phyloP scores from a whole-genome alignment of 1,140 invertebrate species.

The Pectinophora gossypiella region DNA sequence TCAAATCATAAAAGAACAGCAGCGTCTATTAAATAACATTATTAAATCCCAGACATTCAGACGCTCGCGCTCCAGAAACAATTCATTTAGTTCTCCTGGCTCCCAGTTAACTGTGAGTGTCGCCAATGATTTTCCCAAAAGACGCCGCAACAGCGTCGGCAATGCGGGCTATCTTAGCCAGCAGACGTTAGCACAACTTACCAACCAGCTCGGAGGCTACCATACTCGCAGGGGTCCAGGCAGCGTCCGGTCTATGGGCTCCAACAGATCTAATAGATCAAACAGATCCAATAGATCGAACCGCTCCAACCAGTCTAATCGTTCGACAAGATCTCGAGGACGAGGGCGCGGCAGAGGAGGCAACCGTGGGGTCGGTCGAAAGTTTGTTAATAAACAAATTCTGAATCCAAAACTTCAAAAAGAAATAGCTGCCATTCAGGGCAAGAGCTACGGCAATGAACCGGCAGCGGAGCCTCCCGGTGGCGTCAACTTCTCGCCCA shows the following conservation, averaged over 20 bases:
- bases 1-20: conserved; percentile 54
- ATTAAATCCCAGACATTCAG: conserved; percentile 65
- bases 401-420: conserved; percentile 60
- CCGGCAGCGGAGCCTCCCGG: conserved; percentile 29
- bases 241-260: conserved; percentile 58
- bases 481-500: conserved; percentile 55
- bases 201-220: conserved; percentile 52
- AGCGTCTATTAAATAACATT: conserved; percentile 37
- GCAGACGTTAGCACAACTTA: conserved; percentile 53
- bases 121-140: conserved; percentile 58
- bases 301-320: conserved; percentile 35
- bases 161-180: conserved; percentile 52
- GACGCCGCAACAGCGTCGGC: conserved; percentile 61
- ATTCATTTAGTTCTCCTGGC: conserved; percentile 52
- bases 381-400: conserved; percentile 60
- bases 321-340: conserved; percentile 40
- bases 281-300: conserved; percentile 25
- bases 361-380: conserved; percentile 48
- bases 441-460: conserved; percentile 41
- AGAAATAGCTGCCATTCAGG: conserved; percentile 64
- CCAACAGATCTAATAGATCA: conserved; percentile 26
- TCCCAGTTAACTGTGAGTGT: conserved; percentile 65
- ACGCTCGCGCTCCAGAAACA: conserved; percentile 35
- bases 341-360: conserved; percentile 44
- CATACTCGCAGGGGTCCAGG: conserved; percentile 51